Evolutionary conservation across 2,888 invertebrate species (phyloP).

Genomic region (Torymus auratus): DNA sequence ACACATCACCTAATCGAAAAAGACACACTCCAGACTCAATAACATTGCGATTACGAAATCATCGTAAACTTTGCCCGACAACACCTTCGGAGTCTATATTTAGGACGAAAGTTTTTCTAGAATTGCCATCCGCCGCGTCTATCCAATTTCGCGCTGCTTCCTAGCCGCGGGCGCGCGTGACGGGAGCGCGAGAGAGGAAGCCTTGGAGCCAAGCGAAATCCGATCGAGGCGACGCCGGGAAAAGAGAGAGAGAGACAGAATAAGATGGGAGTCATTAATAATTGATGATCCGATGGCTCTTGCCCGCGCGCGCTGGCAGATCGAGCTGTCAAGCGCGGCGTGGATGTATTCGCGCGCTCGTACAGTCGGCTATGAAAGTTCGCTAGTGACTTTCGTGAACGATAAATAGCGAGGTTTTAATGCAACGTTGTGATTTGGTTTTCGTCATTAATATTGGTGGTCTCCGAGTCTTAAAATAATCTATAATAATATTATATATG

Average conservation of each 20-base stretch:
- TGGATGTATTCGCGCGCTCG: neutral
- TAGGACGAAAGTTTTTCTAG: neutral
- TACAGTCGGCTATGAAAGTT: neutral
- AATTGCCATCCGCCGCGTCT: neutral
- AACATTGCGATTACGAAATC: too few relatives aligned
- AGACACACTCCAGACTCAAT: too few relatives aligned
- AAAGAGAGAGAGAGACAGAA: neutral
- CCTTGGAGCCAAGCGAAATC: slow-evolving; percentile 29
- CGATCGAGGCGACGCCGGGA: neutral
- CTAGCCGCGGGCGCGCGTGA: neutral
- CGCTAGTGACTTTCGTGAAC: neutral
- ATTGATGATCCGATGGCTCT: slow-evolving; percentile 10
- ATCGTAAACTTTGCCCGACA: too few relatives aligned
- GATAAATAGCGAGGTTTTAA: too few relatives aligned
- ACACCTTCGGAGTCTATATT: neutral
- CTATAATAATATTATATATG: too few relatives aligned
- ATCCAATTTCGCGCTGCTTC: neutral
- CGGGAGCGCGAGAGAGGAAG: neutral
- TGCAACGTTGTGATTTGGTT: too few relatives aligned
- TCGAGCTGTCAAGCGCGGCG: neutral
- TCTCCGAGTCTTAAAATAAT: too few relatives aligned
- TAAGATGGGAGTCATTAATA: slow-evolving; percentile 9
- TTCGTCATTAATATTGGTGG: too few relatives aligned
- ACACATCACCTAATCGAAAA: too few relatives aligned
- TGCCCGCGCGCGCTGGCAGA: neutral